Conservation (phyloP, 1,140 invertebrate species). For the Scaptodrosophila lebanonensis region DNA sequence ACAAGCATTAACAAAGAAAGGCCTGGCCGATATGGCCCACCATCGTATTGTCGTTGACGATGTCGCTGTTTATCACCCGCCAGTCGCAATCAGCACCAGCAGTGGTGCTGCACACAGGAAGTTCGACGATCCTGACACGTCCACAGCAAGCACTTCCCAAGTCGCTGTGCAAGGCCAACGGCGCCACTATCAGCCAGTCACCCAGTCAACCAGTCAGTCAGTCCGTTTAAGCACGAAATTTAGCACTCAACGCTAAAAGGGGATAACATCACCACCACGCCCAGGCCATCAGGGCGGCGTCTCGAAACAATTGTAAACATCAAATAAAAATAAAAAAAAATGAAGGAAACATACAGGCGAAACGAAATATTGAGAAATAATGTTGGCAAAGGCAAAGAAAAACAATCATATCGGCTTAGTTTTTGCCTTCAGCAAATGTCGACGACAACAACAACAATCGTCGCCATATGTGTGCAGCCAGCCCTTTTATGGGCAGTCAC, state of each 20-base stretch:
- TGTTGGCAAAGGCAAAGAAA: conserved; percentile 8
- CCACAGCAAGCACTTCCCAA: too few species aligned
- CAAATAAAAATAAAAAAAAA: too few species aligned
- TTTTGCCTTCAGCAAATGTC: neutral
- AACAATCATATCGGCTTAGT: conserved; percentile 39
- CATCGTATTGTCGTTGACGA: too few species aligned
- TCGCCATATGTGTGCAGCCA: neutral
- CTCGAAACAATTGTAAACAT: conserved; percentile 25
- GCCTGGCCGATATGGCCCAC: too few species aligned
- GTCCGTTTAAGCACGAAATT: too few species aligned
- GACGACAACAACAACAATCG: conserved; percentile 5
- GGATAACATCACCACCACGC: conserved; percentile 34
- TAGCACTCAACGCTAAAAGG: conserved; percentile 36
- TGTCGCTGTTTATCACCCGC: neutral
- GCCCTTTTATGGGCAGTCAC: conserved; percentile 41
- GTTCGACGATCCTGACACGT: conserved; percentile 3
- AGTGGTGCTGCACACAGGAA: conserved; percentile 39
- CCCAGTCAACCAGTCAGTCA: too few species aligned
- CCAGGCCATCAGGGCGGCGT: conserved; percentile 14
- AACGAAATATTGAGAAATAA: conserved; percentile 30
- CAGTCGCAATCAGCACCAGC: neutral
- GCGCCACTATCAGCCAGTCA: conserved; percentile 5
- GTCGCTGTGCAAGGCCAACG: neutral
- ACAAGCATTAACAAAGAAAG: neutral
- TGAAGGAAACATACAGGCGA: neutral